Conservation (phyloP, 2,113 vertebrate genomes). For the Spermophilus dauricus region DNA sequence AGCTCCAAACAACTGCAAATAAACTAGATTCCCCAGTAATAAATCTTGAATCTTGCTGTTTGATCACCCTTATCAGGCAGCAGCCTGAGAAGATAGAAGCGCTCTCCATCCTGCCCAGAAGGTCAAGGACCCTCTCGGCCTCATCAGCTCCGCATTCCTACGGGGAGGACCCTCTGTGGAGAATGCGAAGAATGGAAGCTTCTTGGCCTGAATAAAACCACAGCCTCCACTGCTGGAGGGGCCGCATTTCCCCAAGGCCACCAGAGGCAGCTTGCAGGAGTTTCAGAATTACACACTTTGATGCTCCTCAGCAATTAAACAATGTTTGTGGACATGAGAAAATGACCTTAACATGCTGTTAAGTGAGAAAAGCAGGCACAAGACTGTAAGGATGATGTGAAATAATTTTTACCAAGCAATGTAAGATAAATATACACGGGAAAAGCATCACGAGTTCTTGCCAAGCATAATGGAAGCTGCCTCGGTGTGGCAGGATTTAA, state of each 20-base stretch:
- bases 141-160: constrained; percentile 47
- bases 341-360: background rate
- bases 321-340: background rate
- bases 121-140: constrained; percentile 67
- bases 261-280: rapidly evolving
- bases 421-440: background rate
- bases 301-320: background rate
- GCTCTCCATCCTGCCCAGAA: constrained; percentile 57
- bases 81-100: constrained; percentile 79
- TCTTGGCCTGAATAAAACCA: background rate
- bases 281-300: background rate
- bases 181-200: constrained; percentile 10
- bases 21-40: constrained; percentile 56
- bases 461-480: background rate
- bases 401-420: constrained; percentile 16
- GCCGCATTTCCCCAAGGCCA: background rate
- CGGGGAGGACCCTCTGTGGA: background rate
- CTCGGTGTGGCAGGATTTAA: background rate
- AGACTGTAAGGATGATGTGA: background rate
- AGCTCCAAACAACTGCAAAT: constrained; percentile 60
- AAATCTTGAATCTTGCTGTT: constrained; percentile 73
- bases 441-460: background rate
- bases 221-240: background rate
- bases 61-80: constrained; percentile 70
- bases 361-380: constrained; percentile 29